Base-by-base conservation (phyloP, 2,888 invertebrate genomes). In the Dryobota labecula region DNA sequence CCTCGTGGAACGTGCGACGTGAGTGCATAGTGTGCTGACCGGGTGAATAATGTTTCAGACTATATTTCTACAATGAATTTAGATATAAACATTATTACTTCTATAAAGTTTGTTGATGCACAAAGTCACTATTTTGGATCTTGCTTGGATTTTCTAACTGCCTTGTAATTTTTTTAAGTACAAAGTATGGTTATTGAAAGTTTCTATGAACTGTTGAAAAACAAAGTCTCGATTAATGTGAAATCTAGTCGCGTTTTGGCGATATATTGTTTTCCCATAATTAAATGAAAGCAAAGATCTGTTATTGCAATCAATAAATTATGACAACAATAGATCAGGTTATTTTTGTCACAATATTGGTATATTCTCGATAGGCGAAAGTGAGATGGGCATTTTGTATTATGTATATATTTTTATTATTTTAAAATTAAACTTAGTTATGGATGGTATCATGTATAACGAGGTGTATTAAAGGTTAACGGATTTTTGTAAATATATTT, bases 401-500 rank as follows among this genome's bases (percentile, higher is more conserved):
- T 89, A 84, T 91, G 89, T 90, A 90, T 87, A 88, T 89, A 88
- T 86, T 89, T 90, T 88, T 84, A 88, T 89, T 88, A 86, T 87
- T 80, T 89, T 89, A 87, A 85, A 86, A 85, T 86, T 83, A 83
- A 88, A 83, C 80, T 81, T 87, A 84, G 84, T 85, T 88, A 85
- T 83, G 51, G 79, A 85, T 83, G 84, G 84, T 86, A 85, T 79
- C 74, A 74, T 74, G 86, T 90, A 81, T 89, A 89, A 89, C 86
- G 89, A 89, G 86, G 84, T 88, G 83, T 90, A 90, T 80, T 87
- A 85, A 87, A 90, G 92, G 92, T 90, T 89, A 87, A 89, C 80
- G 91, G 91, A 91, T 91, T 90, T 89, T 89, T 95, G 95, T 95
- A 94, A 93, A 95, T 95, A 95, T 92, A 91, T 91, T 90, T 92